Conservation (phyloP, 2,888 invertebrate genomes). For the Tinea trinotella region DNA sequence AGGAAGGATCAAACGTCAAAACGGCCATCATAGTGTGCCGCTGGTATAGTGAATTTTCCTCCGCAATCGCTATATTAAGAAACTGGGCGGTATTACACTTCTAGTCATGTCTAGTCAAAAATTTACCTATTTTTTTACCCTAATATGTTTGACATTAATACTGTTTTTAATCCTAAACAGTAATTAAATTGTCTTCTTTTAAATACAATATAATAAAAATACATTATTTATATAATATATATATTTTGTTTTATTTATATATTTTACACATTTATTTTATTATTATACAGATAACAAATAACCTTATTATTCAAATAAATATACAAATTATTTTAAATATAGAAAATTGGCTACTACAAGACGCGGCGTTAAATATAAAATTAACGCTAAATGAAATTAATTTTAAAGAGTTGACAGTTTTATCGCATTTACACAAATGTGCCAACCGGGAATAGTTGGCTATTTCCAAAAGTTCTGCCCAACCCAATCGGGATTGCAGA, state of each 20-base stretch:
- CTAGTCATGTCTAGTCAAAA: slow-evolving; percentile 62
- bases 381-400: too few relatives aligned
- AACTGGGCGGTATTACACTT: slow-evolving; percentile 30
- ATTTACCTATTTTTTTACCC: slow-evolving; percentile 25
- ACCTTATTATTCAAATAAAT: background rate
- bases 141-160: slow-evolving; percentile 14
- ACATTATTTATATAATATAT: slow-evolving; percentile 34
- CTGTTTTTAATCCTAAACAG: slow-evolving; percentile 5
- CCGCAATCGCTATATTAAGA: too few relatives aligned
- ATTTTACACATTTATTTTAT: too few relatives aligned
- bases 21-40: too few relatives aligned
- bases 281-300: slow-evolving; percentile 1
- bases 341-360: slow-evolving; percentile 46
- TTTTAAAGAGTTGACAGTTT: too few relatives aligned
- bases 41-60: too few relatives aligned
- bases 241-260: slow-evolving; percentile 60
- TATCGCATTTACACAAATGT: too few relatives aligned
- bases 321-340: background rate
- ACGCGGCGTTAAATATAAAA: slow-evolving; percentile 58
- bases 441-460: too few relatives aligned
- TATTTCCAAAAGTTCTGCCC: too few relatives aligned
- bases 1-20: too few relatives aligned
- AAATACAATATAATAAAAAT: slow-evolving; percentile 30
- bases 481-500: too few relatives aligned
- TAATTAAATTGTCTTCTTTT: slow-evolving; percentile 10